These are phyloP conservation scores for Lycia hirtaria DNA, from an alignment of 2,888 invertebrate genomes.

Conservation along the genomic window DNA sequence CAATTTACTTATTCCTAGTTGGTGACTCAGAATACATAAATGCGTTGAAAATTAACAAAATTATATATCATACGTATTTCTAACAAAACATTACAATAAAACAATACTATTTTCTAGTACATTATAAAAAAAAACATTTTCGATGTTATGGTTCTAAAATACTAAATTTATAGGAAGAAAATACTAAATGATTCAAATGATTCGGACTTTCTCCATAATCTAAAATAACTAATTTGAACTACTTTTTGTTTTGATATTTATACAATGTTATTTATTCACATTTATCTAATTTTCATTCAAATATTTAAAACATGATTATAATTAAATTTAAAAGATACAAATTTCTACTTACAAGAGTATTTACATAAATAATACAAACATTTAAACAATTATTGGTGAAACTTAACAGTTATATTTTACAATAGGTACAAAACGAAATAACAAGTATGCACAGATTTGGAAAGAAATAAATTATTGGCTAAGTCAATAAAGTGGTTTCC, in stretches of 20 bases:
- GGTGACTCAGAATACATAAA: conserved; percentile 9
- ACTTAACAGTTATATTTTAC: conserved; percentile 76
- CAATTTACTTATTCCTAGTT: not conserved
- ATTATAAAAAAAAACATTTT: no score
- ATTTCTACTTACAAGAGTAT: conserved; percentile 69
- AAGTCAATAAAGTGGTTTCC: conserved; percentile 32
- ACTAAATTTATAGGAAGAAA: not conserved
- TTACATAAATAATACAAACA: conserved; percentile 83
- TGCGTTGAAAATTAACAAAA: not conserved
- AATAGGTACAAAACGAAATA: conserved; percentile 74
- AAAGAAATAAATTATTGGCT: conserved; percentile 26
- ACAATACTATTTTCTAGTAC: no score
- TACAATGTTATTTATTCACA: conserved; percentile 63
- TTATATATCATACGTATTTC: not conserved
- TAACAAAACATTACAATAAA: not conserved
- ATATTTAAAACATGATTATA: conserved; percentile 47
- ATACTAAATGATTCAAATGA: no score
- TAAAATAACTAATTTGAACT: conserved; percentile 76
- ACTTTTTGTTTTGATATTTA: conserved; percentile 52
- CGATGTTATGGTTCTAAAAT: conserved; percentile 2
- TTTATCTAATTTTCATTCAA: conserved; percentile 62
- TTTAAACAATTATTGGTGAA: conserved; percentile 77
- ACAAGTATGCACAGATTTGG: conserved; percentile 49
- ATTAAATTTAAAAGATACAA: conserved; percentile 52
- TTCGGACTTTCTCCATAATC: conserved; percentile 20